Base-by-base conservation (phyloP, 2,113 vertebrate species). In the Cygnus buccinator region DNA sequence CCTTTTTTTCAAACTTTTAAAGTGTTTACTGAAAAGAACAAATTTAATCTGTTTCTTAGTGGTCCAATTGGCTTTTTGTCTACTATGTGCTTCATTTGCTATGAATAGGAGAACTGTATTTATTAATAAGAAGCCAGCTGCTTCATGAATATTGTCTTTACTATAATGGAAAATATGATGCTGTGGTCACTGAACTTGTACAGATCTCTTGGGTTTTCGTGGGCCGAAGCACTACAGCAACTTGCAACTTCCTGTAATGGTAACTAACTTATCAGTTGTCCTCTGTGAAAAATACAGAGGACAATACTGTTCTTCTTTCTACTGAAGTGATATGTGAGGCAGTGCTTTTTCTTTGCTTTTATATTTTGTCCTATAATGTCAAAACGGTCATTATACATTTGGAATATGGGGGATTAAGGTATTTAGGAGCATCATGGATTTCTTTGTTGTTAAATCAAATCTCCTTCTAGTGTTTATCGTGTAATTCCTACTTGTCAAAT, bases 101-200 rank as follows among this genome's bases (percentile, higher is more conserved):
- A 16, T 86, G 54, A 95, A 41, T 84, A 93, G 92, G 89, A 96
- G 89, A 93, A 92, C 93, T 94, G 43, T 78, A 73, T 81, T 93
- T 85, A 61, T 91, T 96, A 92, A 93, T 94, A 96, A 84, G 61
- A 94, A 59, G 92, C 79, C 92, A 93, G 55, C 91, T 96, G 86
- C 43, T 94, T 93, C 44, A 44, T 94, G 72, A 96, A 90, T 95
- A 94, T 95, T 93, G 87, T 92, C 80, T 93, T 90, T 90, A 93
- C 70, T 91, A 93, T 90, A 95, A 78, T 94, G 93, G 94, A 96
- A 97, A 95, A 93, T 95, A 77, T 96, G 93, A 95, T 84, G 66
- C 66, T 70, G 61, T 71, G 77, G 84, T 95, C 86, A 81, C 65
- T 92, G 96, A 97, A 78, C 88, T 96, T 94, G 44, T 70, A 78